These are phyloP conservation scores for Bothrops jararaca DNA, from an alignment of 2,113 vertebrate genomes.

Conservation along the genomic window DNA sequence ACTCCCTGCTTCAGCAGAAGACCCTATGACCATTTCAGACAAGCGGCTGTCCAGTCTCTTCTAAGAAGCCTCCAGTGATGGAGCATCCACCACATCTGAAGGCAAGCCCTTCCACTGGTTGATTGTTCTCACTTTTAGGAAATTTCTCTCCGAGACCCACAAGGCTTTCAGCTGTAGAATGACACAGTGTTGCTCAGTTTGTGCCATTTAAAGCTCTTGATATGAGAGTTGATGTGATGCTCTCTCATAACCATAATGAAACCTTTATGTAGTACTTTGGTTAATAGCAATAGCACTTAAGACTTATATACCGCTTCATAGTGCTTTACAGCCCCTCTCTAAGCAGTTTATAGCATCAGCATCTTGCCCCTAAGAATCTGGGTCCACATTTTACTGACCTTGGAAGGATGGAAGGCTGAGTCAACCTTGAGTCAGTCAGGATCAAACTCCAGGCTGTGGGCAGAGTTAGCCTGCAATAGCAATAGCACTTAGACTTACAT, in stretches of 20 bases:
- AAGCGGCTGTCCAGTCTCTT: not conserved
- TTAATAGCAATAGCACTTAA: not conserved
- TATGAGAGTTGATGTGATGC: not conserved
- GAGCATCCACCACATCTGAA: not conserved
- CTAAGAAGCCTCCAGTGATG: not conserved
- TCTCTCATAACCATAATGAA: not conserved
- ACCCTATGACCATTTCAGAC: not conserved
- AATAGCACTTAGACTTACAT: not conserved
- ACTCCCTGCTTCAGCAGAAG: too few species aligned
- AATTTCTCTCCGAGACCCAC: not conserved
- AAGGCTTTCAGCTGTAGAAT: not conserved
- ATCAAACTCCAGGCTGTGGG: not conserved
- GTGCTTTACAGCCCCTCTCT: too few species aligned
- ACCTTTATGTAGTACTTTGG: not conserved
- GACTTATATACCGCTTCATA: not conserved
- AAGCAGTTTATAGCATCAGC: not conserved
- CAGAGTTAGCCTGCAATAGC: not conserved
- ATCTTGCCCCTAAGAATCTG: not conserved
- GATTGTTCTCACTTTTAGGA: not conserved
- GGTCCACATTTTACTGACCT: not conserved
- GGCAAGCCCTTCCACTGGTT: not conserved
- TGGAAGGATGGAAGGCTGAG: not conserved
- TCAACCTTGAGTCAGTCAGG: not conserved
- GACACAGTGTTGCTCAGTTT: not conserved
- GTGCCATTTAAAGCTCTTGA: not conserved